Evolutionary conservation across 2,888 invertebrate species (phyloP).

Genomic region (Ecliptopera silaceata): DNA sequence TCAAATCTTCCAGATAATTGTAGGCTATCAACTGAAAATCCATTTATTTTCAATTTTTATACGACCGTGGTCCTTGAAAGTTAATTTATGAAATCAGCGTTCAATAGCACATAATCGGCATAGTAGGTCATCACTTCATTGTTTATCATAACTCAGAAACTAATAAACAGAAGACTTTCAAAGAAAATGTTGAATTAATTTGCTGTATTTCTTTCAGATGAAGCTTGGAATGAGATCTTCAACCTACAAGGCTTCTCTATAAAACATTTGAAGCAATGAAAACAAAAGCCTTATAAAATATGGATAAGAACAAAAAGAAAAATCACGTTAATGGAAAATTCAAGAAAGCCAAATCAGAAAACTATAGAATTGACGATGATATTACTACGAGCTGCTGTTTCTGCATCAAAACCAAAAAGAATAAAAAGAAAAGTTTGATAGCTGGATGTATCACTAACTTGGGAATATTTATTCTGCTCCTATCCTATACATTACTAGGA

Average conservation of each 20-base stretch:
- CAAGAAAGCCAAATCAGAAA: slow-evolving; percentile 69
- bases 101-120: too few species aligned
- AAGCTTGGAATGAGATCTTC: slow-evolving; percentile 13
- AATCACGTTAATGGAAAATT: slow-evolving; percentile 73
- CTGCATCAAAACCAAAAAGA: slow-evolving; percentile 76
- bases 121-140: too few species aligned
- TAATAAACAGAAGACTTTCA: slow-evolving; percentile 7
- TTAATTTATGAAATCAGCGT: too few species aligned
- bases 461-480: slow-evolving; percentile 90
- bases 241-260: slow-evolving; percentile 11
- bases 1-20: too few species aligned
- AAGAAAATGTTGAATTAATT: slow-evolving; percentile 3
- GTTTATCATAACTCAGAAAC: too few species aligned
- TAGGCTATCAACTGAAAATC: too few species aligned
- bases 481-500: slow-evolving; percentile 89
- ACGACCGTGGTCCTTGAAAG: too few species aligned
- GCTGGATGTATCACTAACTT: slow-evolving; percentile 91
- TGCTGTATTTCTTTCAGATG: slow-evolving; percentile 36
- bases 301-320: slow-evolving; percentile 78
- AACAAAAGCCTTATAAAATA: slow-evolving; percentile 45
- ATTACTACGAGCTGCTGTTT: slow-evolving; percentile 74
- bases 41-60: too few species aligned
- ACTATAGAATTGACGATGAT: slow-evolving; percentile 66
- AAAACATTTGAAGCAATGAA: slow-evolving; percentile 23
- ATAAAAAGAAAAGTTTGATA: slow-evolving; percentile 74